Base-by-base conservation (phyloP, 2,888 invertebrate species). In the Chloroclystis v-ata region DNA sequence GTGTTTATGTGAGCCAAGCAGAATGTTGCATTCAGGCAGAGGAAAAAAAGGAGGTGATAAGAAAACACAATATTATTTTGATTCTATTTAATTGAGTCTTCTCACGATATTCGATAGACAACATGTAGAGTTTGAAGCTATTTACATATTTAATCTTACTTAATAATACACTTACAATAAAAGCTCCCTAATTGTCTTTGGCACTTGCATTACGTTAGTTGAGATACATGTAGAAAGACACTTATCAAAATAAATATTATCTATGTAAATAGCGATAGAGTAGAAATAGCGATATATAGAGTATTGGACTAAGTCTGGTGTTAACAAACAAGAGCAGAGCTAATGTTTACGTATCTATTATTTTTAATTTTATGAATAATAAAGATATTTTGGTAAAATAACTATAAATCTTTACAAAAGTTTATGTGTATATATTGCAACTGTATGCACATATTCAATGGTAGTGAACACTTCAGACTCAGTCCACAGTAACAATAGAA, bases 121-220 rank as follows among this genome's bases (percentile, higher is more conserved):
- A 76, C 76, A 80, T 73, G 70, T 67, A 72, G 62, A 72, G 65
- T 72, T 67, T 69, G 69, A 82, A 83, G 82, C 79, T 78, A 75
- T 75, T 78, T 56, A 45, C 55, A 63, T 57, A 64, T 8, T 39
- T 43, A 35, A 55, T 61, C 57, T 61, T 53, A 61, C 58, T 70
- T 41, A 44, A 28, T 20, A 24, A 44, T 49, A 75, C 68, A 73
- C 74, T 77, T 82, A 78, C 55, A 54, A 50, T 78, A 82, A 67
- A 84, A 83, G 79, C 82, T 83, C 79, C 80, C 82, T 82, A 78
- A 72, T 76, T 74, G 73, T 74, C 69, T 79, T 85, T 85, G 85
- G 84, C 85, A 85, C 84, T 84, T 83, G 69, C 69, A 69, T 80
- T 79, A 74, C 64, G 57, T 63, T 72, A 67, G 25, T 46, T 43